These are phyloP conservation scores for Palloptera scutellata DNA, from an alignment of 2,888 invertebrate genomes.

Conservation along the genomic window DNA sequence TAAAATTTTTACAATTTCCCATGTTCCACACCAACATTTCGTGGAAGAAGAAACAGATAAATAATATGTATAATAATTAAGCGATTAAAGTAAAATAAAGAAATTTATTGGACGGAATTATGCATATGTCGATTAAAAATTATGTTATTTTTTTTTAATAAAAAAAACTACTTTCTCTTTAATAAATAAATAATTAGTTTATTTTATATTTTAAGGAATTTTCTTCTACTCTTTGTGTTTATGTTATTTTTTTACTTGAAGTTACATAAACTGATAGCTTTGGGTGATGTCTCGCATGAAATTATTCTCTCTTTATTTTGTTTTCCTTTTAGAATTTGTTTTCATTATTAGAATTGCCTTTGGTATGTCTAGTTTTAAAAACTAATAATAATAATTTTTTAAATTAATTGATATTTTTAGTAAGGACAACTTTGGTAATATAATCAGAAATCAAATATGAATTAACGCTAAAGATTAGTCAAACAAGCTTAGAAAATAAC, in stretches of 20 bases:
- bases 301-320: slow-evolving; percentile 22
- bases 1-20: slow-evolving; percentile 15
- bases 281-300: too few species aligned
- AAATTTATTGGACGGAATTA: slow-evolving; percentile 62
- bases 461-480: too few species aligned
- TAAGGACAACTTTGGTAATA: slow-evolving; percentile 64
- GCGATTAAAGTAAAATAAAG: slow-evolving; percentile 36
- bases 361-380: slow-evolving; percentile 60
- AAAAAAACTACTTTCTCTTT: slow-evolving; percentile 45
- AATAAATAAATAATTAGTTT: slow-evolving; percentile 35
- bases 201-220: slow-evolving; percentile 20
- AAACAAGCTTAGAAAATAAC: too few species aligned
- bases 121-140: slow-evolving; percentile 49
- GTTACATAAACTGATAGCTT: neutral
- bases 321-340: slow-evolving; percentile 11
- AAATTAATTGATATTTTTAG: slow-evolving; percentile 45
- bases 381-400: slow-evolving; percentile 38
- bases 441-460: slow-evolving; percentile 32
- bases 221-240: slow-evolving; percentile 15
- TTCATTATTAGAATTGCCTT: slow-evolving; percentile 48
- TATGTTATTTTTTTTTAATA: slow-evolving; percentile 45
- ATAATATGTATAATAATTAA: slow-evolving; percentile 12
- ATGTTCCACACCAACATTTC: neutral
- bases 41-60: neutral
- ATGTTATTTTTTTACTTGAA: slow-evolving; percentile 10